Conservation (phyloP, 2,113 vertebrate genomes). For the Apistogramma diplotaenia region DNA sequence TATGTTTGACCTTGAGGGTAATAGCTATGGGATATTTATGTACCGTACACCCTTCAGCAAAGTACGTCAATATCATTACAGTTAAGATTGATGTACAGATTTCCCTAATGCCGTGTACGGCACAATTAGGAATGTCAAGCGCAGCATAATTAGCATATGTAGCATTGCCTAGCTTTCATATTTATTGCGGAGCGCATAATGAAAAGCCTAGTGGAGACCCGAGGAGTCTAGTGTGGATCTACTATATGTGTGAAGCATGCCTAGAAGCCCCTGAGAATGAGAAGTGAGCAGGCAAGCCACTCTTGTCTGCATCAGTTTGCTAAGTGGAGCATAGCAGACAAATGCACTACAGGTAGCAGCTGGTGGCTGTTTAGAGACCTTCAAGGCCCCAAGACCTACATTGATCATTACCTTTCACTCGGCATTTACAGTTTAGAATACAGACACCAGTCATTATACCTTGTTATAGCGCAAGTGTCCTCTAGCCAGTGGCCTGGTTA, state of each 20-base stretch:
- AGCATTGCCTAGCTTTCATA: constrained; percentile 61
- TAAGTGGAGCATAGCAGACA: constrained; percentile 65
- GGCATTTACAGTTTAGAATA: constrained; percentile 59
- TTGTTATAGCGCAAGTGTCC: constrained; percentile 18
- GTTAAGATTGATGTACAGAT: constrained; percentile 54
- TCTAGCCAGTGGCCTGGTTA: not conserved
- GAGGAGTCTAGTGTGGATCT: constrained; percentile 50
- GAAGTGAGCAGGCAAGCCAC: constrained; percentile 31
- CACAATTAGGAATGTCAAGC: constrained; percentile 58
- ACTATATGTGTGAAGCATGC: constrained; percentile 42
- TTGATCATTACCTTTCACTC: constrained; percentile 68
- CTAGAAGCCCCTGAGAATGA: constrained; percentile 47
- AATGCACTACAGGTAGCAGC: constrained; percentile 64
- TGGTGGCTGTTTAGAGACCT: constrained; percentile 53
- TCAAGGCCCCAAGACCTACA: constrained; percentile 42
- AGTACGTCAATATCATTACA: constrained; percentile 44
- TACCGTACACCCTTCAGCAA: constrained; percentile 16
- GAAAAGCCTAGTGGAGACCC: constrained; percentile 36
- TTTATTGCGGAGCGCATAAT: constrained; percentile 50
- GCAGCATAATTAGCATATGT: constrained; percentile 58
- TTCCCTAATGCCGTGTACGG: constrained; percentile 41
- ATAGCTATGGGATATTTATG: constrained; percentile 58
- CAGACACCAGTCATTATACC: constrained; percentile 30
- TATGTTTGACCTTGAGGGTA: constrained; percentile 40
- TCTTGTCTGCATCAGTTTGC: constrained; percentile 57